Percentiles rank a stretch among this genome's conserved stretches.
Evolutionary conservation across 2,797 vertebrate species (phyloP).

Genomic region (Scolopax rusticola): DNA sequence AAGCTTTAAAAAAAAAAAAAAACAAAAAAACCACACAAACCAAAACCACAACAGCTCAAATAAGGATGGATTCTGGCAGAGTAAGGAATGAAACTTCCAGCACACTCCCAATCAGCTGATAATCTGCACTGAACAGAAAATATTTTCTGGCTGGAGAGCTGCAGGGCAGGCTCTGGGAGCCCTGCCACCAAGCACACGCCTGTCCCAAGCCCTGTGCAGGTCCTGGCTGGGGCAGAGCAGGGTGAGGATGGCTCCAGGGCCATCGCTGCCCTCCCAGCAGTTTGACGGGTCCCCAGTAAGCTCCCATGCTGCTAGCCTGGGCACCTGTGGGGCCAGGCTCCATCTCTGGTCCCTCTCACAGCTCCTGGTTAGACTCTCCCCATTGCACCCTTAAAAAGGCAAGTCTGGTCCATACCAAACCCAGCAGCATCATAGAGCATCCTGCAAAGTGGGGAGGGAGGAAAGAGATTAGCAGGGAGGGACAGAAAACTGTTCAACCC

Average conservation of each 20-base stretch:
- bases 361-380: neutral
- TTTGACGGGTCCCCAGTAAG: neutral
- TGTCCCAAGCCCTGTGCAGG: fast-evolving
- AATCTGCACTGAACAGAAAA: neutral
- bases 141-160: neutral
- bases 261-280: neutral
- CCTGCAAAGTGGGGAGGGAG: neutral
- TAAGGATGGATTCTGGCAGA: neutral
- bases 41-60: neutral
- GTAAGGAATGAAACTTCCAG: neutral
- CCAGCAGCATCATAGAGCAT: neutral
- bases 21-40: too few species aligned
- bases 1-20: neutral
- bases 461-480: too few species aligned
- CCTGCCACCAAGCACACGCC: fast-evolving
- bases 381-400: neutral
- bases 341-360: fast-evolving
- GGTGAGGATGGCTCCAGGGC: neutral
- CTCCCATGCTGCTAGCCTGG: fast-evolving
- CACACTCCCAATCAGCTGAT: neutral
- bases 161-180: neutral
- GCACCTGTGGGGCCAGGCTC: neutral
- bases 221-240: neutral
- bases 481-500: neutral
- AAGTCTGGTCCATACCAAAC: neutral